phyloP scores from a whole-genome alignment of 2,113 vertebrate species.

The Lepidothrix coronata region DNA sequence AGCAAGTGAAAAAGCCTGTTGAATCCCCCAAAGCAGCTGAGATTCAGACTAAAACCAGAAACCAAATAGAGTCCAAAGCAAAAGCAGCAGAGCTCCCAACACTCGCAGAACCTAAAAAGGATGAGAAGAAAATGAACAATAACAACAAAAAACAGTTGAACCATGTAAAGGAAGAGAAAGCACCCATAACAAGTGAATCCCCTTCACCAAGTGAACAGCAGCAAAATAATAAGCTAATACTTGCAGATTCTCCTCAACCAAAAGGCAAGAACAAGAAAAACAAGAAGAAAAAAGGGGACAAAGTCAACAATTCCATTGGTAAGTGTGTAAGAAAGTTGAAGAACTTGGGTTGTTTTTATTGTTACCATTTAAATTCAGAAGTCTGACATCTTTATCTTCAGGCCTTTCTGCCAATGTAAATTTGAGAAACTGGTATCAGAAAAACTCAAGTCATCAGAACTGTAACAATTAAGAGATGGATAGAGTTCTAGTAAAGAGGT shows the following conservation, averaged over 20 bases:
- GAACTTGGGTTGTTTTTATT: neutral
- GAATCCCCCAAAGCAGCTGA: conserved; percentile 66
- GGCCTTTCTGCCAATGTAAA: neutral
- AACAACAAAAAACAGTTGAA: conserved; percentile 82
- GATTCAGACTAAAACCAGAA: conserved; percentile 68
- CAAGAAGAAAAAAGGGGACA: conserved; percentile 96
- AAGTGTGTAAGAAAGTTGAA: neutral
- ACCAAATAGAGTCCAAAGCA: conserved; percentile 73
- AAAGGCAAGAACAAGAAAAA: conserved; percentile 86
- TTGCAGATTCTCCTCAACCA: conserved; percentile 83
- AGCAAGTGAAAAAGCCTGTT: conserved; percentile 69
- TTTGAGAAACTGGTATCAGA: neutral
- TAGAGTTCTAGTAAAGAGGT: neutral
- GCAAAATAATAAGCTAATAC: conserved; percentile 76
- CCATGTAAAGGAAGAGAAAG: conserved; percentile 82
- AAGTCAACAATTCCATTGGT: conserved; percentile 91
- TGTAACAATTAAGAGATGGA: neutral
- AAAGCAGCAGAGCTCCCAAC: conserved; percentile 72
- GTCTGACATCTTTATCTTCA: neutral
- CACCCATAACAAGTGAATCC: conserved; percentile 64
- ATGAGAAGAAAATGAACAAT: conserved; percentile 78
- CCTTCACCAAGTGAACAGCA: conserved; percentile 66
- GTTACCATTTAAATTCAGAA: neutral
- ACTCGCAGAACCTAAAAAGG: conserved; percentile 74
- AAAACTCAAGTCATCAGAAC: neutral